Evolutionary conservation across 2,888 invertebrate genomes (phyloP).

Genomic region (Cactoblastis cactorum): DNA sequence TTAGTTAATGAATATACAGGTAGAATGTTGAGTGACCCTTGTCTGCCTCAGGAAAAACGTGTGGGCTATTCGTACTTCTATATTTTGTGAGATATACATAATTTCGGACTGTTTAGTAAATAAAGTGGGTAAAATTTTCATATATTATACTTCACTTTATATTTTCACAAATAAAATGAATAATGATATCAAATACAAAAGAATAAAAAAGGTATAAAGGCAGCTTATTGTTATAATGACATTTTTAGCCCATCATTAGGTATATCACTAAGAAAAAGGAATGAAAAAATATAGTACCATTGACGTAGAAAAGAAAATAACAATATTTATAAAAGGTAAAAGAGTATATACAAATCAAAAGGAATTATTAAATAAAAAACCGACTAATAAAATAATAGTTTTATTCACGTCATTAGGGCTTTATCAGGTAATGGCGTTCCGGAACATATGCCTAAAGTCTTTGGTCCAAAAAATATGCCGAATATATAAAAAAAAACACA

Average conservation of each 20-base stretch:
- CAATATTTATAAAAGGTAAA: too few relatives aligned
- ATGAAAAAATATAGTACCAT: too few relatives aligned
- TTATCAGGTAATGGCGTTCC: neutral
- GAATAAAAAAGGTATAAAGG: too few relatives aligned
- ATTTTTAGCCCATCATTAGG: too few relatives aligned
- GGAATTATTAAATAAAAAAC: neutral
- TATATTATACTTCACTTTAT: too few relatives aligned
- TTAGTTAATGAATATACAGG: conserved; percentile 21
- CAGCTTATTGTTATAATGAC: too few relatives aligned
- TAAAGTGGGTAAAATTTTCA: too few relatives aligned
- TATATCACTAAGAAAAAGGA: too few relatives aligned
- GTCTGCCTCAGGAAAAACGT: neutral
- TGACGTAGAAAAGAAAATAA: too few relatives aligned
- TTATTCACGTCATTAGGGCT: neutral
- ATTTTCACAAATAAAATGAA: too few relatives aligned
- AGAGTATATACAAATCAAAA: neutral
- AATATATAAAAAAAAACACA: too few relatives aligned
- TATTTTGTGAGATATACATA: neutral
- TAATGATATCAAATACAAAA: too few relatives aligned
- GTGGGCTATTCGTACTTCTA: neutral
- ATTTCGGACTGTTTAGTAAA: neutral
- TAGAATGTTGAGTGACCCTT: conserved; percentile 10
- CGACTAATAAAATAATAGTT: neutral
- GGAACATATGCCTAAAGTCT: neutral
- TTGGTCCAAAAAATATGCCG: neutral